These are phyloP conservation scores for Myzus persicae DNA, from an alignment of 1,140 invertebrate genomes.

Conservation along the genomic window DNA sequence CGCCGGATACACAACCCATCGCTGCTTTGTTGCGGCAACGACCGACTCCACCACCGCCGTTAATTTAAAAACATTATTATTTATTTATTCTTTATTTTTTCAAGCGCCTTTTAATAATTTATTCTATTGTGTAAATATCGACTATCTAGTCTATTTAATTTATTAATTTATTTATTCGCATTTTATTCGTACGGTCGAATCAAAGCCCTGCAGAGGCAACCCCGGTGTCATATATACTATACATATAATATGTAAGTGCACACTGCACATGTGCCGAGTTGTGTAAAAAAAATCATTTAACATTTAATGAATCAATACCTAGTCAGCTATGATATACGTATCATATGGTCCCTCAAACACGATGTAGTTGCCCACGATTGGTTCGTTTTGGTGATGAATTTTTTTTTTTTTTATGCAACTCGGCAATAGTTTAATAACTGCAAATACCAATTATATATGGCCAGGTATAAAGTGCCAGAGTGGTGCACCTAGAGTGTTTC, in stretches of 20 bases:
- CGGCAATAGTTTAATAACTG: neutral
- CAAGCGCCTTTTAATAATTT: neutral
- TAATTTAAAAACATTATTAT: neutral
- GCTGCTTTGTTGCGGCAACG: neutral
- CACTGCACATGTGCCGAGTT: neutral
- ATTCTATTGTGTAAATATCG: neutral
- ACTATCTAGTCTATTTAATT: constrained; percentile 10
- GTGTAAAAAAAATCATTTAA: neutral
- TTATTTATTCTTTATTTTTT: neutral
- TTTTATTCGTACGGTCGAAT: neutral
- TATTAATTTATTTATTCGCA: neutral
- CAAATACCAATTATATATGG: no score
- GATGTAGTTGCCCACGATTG: neutral
- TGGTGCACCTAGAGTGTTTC: neutral
- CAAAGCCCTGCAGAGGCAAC: neutral
- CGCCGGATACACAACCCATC: neutral
- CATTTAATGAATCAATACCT: neutral
- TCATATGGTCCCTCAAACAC: neutral
- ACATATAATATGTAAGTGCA: neutral
- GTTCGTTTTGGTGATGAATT: neutral
- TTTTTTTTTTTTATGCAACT: neutral
- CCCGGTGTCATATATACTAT: neutral
- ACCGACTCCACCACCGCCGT: neutral
- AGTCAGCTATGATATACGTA: no score
- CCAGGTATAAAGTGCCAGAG: neutral